These are phyloP conservation scores for Pseudomyrmex cubaensis DNA, from an alignment of 1,140 invertebrate species.

Conservation along the genomic window DNA sequence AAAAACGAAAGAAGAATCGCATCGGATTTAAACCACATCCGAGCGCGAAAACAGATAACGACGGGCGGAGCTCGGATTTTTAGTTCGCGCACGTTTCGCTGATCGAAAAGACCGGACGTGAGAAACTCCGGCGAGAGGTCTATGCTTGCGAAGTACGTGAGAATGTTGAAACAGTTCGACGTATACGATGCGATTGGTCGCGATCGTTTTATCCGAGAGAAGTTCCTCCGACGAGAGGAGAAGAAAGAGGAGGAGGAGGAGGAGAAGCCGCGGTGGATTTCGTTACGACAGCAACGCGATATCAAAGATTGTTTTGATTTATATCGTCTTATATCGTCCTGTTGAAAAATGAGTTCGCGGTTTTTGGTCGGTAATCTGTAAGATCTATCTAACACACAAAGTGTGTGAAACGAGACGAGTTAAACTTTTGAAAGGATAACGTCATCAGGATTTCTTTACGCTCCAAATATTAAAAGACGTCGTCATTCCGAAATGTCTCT, in stretches of 20 bases:
- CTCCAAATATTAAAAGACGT: slow-evolving; percentile 7
- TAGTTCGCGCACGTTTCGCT: slow-evolving; percentile 26
- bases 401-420: not conserved
- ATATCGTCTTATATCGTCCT: slow-evolving; percentile 11
- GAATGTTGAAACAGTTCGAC: slow-evolving; percentile 55
- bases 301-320: slow-evolving; percentile 46
- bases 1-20: not conserved
- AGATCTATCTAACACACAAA: too few relatives aligned
- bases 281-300: slow-evolving; percentile 33
- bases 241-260: not conserved
- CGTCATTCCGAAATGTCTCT: not conserved
- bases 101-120: not conserved
- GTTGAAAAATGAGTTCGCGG: not conserved
- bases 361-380: not conserved
- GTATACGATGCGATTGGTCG: slow-evolving; percentile 30
- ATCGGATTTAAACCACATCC: not conserved
- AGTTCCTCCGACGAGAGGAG: slow-evolving; percentile 30
- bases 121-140: slow-evolving; percentile 44
- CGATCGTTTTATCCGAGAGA: slow-evolving; percentile 46
- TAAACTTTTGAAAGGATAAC: not conserved
- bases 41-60: slow-evolving; percentile 23
- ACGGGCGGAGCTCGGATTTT: slow-evolving; percentile 6
- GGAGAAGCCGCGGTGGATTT: not conserved
- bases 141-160: slow-evolving; percentile 42
- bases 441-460: not conserved